phyloP scores from a whole-genome alignment of 2,797 vertebrate genomes.

The Sebastes ruberrimus region DNA sequence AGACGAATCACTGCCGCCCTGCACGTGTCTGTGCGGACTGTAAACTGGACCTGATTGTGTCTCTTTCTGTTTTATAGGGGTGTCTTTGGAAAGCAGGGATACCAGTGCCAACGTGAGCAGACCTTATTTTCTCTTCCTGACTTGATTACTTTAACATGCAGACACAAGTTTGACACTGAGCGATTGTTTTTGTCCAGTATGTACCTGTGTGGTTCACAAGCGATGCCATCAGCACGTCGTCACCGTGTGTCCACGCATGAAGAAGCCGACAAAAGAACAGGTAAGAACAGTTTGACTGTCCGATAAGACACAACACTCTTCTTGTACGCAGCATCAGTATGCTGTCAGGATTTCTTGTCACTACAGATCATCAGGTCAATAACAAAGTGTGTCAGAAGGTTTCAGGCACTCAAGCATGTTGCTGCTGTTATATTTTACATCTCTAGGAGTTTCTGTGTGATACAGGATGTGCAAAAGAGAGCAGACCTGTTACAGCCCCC shows the following conservation, averaged over 20 bases:
- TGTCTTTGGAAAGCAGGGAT: slow-evolving; percentile 97
- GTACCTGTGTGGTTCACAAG: slow-evolving; percentile 97
- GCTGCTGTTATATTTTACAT: neutral
- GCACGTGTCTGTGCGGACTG: neutral
- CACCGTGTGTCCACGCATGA: slow-evolving; percentile 94
- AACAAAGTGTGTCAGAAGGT: neutral
- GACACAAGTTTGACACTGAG: neutral
- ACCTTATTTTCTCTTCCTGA: neutral
- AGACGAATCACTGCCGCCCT: neutral
- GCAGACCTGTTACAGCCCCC: neutral
- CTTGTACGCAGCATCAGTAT: neutral
- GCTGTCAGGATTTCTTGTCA: neutral
- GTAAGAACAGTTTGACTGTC: slow-evolving; percentile 58
- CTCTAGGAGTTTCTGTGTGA: neutral
- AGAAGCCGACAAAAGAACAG: slow-evolving; percentile 86
- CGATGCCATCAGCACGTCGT: slow-evolving; percentile 96
- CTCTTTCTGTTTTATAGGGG: slow-evolving; percentile 85
- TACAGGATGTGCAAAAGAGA: slow-evolving; percentile 18
- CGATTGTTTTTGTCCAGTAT: slow-evolving; percentile 80
- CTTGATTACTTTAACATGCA: neutral
- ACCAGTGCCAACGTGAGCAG: slow-evolving; percentile 96
- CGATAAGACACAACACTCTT: neutral
- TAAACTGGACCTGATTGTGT: slow-evolving; percentile 28
- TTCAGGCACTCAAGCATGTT: neutral
- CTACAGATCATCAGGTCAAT: neutral